Evolutionary conservation across 2,113 vertebrate genomes (phyloP), one percentile per base, ranked within the genome.

Genomic region (Tenebrosternarchus preto): DNA sequence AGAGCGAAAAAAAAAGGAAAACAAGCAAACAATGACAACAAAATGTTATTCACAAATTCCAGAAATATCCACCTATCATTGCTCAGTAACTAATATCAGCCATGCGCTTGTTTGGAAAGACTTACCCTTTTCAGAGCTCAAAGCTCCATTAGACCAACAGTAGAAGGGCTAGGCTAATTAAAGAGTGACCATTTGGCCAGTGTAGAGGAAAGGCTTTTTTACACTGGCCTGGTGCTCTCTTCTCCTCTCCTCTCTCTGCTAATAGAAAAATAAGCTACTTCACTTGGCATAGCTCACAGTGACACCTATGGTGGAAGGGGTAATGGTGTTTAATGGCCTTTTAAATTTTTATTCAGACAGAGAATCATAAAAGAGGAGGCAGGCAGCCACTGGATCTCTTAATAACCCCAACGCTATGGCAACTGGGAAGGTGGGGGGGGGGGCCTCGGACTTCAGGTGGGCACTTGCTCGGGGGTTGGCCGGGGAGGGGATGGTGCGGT

Each of bases 281-380:
- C 88, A 94, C 91, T 93, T 92, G 89, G 92, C 92, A 86, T 92
- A 89, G 93, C 93, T 92, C 80, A 92, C 91, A 92, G 89, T 94
- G 94, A 94, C 95, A 95, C 93, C 91, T 90, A 92, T 92, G 88
- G 91, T 93, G 92, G 93, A 92, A 93, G 93, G 94, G 92, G 93
- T 92, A 85, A 94, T 94, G 92, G 90, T 92, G 90, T 93, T 94
- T 95, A 96, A 96, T 95, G 94, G 95, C 94, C 95, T 96, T 96
- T 96, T 95, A 94, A 95, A 96, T 96, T 95, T 90, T 93, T 93
- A 94, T 95, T 96, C 93, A 92, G 93, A 93, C 90, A 94, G 91
- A 94, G 92, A 95, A 80, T 91, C 92, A 93, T 94, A 93, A 93
- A 95, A 93, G 90, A 91, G 92, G 91, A 94, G 92, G 93, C 93